These are phyloP conservation scores for Ahaetulla prasina DNA, from an alignment of 2,113 vertebrate genomes.

Conservation along the genomic window DNA sequence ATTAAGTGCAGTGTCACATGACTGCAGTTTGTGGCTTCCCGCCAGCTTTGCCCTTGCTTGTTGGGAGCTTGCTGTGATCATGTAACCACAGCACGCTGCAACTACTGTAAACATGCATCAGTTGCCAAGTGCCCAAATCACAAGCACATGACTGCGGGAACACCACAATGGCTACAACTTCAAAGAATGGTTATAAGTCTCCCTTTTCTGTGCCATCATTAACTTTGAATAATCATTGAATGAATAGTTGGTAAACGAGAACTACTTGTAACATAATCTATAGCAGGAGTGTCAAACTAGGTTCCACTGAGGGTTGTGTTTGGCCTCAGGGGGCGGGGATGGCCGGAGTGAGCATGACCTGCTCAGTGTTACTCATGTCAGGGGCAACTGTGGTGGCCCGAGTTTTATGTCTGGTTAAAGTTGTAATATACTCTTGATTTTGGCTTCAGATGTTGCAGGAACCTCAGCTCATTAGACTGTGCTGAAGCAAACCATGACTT, in stretches of 20 bases:
- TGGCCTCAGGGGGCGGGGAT: too few species aligned
- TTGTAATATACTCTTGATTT: not conserved
- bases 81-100: not conserved
- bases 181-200: not conserved
- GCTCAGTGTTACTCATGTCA: too few species aligned
- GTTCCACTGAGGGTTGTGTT: too few species aligned
- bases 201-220: not conserved
- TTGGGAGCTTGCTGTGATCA: not conserved
- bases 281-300: too few species aligned
- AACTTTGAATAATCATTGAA: not conserved
- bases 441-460: not conserved
- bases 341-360: too few species aligned
- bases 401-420: not conserved
- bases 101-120: not conserved
- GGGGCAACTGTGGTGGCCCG: too few species aligned
- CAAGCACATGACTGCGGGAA: not conserved
- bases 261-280: not conserved
- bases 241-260: not conserved
- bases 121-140: not conserved
- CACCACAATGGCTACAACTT: not conserved
- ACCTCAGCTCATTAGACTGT: not conserved
- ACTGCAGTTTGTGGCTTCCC: not conserved
- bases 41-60: not conserved
- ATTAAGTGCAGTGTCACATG: not conserved
- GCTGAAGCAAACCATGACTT: not conserved